Percentiles rank a stretch among this genome's conserved stretches.
Evolutionary conservation across 2,797 vertebrate species (phyloP).

Genomic region (Lepus townsendii): DNA sequence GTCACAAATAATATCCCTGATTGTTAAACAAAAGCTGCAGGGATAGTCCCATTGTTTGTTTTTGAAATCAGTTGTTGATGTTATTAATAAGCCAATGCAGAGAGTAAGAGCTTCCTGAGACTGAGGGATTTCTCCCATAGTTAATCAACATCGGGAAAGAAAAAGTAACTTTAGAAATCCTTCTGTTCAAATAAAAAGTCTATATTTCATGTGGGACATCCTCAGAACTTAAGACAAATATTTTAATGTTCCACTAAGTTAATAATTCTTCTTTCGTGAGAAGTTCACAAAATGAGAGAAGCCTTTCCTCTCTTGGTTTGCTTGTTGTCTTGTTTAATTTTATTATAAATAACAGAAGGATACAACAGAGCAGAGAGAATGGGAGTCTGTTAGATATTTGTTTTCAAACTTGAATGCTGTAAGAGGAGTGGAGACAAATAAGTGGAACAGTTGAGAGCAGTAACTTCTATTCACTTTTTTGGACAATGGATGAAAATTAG

Average conservation of each 20-base stretch:
- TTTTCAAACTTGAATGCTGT: not conserved
- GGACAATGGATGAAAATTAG: not conserved
- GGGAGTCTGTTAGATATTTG: not conserved
- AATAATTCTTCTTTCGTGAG: not conserved
- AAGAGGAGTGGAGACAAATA: not conserved
- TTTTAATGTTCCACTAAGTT: not conserved
- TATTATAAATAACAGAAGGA: not conserved
- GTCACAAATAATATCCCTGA: not conserved
- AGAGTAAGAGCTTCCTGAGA: not conserved
- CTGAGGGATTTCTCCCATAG: not conserved
- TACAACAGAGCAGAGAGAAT: not conserved
- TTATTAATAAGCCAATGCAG: not conserved
- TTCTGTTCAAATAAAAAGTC: too few relatives aligned
- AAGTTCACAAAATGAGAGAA: not conserved
- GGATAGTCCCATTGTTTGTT: not conserved
- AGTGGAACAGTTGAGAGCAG: not conserved
- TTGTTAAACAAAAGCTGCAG: not conserved
- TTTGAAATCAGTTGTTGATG: not conserved
- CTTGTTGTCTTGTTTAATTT: not conserved
- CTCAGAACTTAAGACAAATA: not conserved
- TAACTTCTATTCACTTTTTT: not conserved
- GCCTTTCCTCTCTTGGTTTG: not conserved
- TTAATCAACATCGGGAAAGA: not conserved
- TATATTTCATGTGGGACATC: not conserved
- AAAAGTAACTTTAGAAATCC: not conserved